A percentile compares a stretch with the other conserved stretches of the same genome.
phyloP scores from a whole-genome alignment of 2,888 invertebrate species.

The Oscheius sp. region DNA sequence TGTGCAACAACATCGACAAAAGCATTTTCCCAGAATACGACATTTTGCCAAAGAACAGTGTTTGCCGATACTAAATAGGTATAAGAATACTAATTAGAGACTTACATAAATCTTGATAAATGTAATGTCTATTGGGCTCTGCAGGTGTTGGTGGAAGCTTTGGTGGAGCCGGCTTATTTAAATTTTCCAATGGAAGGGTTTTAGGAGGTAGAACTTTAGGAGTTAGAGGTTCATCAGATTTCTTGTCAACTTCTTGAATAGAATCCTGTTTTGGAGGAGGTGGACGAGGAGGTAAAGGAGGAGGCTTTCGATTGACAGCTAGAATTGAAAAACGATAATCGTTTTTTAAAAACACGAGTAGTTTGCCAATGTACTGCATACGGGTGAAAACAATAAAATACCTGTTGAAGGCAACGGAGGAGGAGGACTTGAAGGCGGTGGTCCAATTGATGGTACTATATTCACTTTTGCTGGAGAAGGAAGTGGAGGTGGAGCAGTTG shows the following conservation, averaged over 20 bases:
- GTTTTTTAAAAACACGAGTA: too few relatives aligned
- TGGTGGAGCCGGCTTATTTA: slow-evolving; percentile 39
- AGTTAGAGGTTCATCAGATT: background rate
- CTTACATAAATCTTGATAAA: slow-evolving; percentile 66
- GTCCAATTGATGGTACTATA: background rate
- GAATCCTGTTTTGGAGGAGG: slow-evolving; percentile 20
- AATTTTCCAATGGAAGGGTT: slow-evolving; percentile 37
- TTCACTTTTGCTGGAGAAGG: too few relatives aligned
- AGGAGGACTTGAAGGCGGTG: slow-evolving; percentile 29
- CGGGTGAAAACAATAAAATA: too few relatives aligned
- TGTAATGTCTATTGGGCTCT: slow-evolving; percentile 57
- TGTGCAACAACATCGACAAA: slow-evolving; percentile 96
- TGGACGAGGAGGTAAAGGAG: slow-evolving; percentile 46
- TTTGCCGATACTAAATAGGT: slow-evolving; percentile 41
- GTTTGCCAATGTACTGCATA: too few relatives aligned
- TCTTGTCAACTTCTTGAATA: background rate
- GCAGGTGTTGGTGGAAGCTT: slow-evolving; percentile 46
- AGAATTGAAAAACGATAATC: too few relatives aligned
- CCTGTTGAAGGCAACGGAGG: slow-evolving; percentile 14
- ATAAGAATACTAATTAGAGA: background rate
- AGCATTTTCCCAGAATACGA: slow-evolving; percentile 99
- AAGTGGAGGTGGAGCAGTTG: slow-evolving; percentile 28
- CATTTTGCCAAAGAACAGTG: slow-evolving; percentile 87
- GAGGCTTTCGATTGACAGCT: slow-evolving; percentile 33
- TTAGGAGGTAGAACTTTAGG: slow-evolving; percentile 30